Base-by-base conservation (phyloP, 2,888 invertebrate genomes). In the Agrypnus murinus region DNA sequence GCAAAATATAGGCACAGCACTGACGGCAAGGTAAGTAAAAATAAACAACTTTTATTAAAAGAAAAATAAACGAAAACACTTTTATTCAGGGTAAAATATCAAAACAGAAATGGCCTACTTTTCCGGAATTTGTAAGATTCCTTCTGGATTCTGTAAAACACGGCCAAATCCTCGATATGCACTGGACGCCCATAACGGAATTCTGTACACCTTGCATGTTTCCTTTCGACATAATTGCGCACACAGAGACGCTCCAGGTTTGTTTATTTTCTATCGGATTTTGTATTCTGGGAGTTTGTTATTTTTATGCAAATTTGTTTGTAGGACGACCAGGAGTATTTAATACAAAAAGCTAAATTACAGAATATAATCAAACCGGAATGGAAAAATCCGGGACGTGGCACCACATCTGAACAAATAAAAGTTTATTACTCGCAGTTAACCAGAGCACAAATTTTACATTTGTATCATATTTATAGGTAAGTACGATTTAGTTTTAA, bases 121-220 rank as follows among this genome's bases (percentile, higher is more conserved):
- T 95, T 81, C 90, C 92, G 46, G 95, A 95, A 86, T 95, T 95
- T 77, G 92, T 95, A 0, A 87, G 90, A 60, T 95, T 94, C 87
- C 88, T 95, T 14, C 83, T 95, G 73, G 93, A 94, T 80, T 91
- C 92, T 74, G 89, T 91, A 70, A 87, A 86, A 77, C 88, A 87
- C 69, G 90, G 90, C 34, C 87, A 90, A 57, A 86, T 89, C 2
- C 86, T 94, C 75, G 95, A 95, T 83, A 95, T 95, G 94, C 95
- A 95, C 83, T 95, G 95, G 92, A 92, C 93, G n/a, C 94, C 95
- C 0, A 91, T 94, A 77, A 91, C 92, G 0, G 90, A 90, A 80
- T 95, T 95, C 84, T 95, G 95, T 83, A 95, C 95, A 34, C 95
- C 95, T 0, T 95, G 95, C 85, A 91, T 93, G 86, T 93, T 94